Evolutionary conservation across 2,113 vertebrate genomes (phyloP).

Genomic region (Progne subis): DNA sequence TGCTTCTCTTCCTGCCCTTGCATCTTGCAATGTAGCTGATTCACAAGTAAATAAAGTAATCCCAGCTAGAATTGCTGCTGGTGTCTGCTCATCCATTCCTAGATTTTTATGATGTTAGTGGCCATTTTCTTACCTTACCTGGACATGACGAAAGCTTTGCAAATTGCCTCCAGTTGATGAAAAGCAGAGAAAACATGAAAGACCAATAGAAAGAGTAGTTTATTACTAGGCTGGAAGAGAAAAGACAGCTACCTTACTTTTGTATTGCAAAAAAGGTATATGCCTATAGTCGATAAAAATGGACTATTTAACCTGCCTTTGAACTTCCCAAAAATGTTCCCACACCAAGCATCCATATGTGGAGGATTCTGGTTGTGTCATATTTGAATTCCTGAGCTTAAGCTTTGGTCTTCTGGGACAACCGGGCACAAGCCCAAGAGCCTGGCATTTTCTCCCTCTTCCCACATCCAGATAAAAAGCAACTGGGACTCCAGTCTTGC

Average conservation of each 20-base stretch:
- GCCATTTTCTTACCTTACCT: neutral
- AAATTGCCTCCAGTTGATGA: neutral
- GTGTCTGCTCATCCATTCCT: neutral
- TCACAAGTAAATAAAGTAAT: neutral
- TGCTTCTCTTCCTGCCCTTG: neutral
- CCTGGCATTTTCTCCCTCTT: constrained; percentile 11
- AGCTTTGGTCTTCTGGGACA: neutral
- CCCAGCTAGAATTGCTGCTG: neutral
- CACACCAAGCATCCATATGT: neutral
- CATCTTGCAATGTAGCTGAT: neutral
- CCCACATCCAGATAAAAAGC: neutral
- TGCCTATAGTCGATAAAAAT: neutral
- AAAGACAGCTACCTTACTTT: neutral
- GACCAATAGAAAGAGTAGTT: neutral
- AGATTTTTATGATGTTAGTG: neutral
- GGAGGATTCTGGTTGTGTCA: neutral
- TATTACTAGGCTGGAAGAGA: neutral
- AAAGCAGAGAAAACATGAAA: neutral
- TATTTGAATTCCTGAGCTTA: constrained; percentile 3
- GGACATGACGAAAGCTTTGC: neutral
- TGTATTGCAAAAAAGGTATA: neutral
- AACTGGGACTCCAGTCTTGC: neutral
- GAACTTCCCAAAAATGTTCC: neutral
- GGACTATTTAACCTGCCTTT: neutral
- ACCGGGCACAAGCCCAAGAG: neutral